Evolutionary conservation across 2,113 vertebrate genomes (phyloP), one percentile per base, ranked within the genome.

Genomic region (Parus major): DNA sequence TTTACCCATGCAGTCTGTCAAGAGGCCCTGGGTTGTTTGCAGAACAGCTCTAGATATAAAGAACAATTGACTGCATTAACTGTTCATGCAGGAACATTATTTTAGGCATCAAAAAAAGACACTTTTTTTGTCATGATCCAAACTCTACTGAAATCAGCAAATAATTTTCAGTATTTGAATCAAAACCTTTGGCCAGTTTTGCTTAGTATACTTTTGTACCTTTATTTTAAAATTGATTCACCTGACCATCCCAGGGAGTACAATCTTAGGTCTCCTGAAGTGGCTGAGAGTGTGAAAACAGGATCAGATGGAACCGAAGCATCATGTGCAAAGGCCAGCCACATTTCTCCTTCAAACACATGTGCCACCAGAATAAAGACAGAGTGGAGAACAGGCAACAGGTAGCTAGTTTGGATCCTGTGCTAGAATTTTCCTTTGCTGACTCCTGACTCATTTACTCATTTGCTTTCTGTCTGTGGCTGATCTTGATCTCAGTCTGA

Each of bases 1-100:
- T 98, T 97, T 94, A 97, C 96, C 96, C 87, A 92, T 94, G 95
- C 39, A 89, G 96, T 86, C 82, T 96, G 92, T 96, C 86, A 97
- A 88, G 96, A 96, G 69, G 89, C 97, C 93, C 89, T 81, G 81
- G 83, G 90, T 35, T 93, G 4, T 82, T 96, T 92, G 75, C 59
- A 94, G 88, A 91, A 53, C 44, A 84, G 72, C 59, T 86, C 69
- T 70, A 77, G 82, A 90, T 86, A 86, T 5, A 46, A 59, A 77
- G 47, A 73, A 91, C 69, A 79, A 86, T 72, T 72, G 50, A 70
- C 53, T 71, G 15, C 24, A 15, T 72, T 70, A 88, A 90, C 47
- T 90, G 50, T 7, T 27, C 53, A 25, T 79, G 35, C 24, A 22
- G 79, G 19, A 83, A 68, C 16, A 12, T 76, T 82, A 70, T 44